Base-by-base conservation (phyloP, 2,113 vertebrate species). In the western clawed frog (Xenopus tropicalis) region DNA sequence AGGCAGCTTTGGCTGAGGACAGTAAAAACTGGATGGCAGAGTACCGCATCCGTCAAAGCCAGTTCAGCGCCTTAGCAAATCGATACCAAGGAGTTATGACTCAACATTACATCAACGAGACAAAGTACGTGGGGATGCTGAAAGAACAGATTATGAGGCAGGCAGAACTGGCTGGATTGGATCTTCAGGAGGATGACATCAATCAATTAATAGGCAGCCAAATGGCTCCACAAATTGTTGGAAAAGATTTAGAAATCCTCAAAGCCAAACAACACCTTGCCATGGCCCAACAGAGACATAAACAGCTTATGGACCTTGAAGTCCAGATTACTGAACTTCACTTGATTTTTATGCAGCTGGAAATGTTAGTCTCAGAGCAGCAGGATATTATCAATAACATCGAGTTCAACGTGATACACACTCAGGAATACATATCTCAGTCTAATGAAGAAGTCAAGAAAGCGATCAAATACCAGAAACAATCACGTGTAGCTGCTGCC, bases 301-400 rank as follows among this genome's bases (percentile, higher is more conserved):
- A 64, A 61, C 86, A 90, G 79, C 82, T 90, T 5, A 71, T 85
- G 2, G 86, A 86, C 24, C 74, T 91, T 76, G 87, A 91, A n/a
- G 72, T 12, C 12, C 85, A 85, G 77, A 77, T 89, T 59, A 23
- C 17, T 0, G 85, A 89, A 74, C 79, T 90, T n/a, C 81, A 77
- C 0, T 56, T 66, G 11, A 82, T 90, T 37, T 89, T 90, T 78
- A 22, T 85, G 11, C 80, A 82, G 78, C 61, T 88, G 78, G 83
- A 86, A 54, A 64, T 82, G 46, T 69, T 88, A 74, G 80, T 85
- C 22, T 68, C 68, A 0, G 82, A 82, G 71, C 85, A 88, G 78
- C 82, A 86, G 1, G 85, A 85, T 3, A 61, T 82, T 0, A 17
- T 85, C 10, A 79, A 90, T 80, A 86, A 72, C 78, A 81, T 88